Percentiles rank a stretch among this genome's conserved stretches.
Conservation (phyloP, 2,113 vertebrate species). For the Zosterops lateralis region DNA sequence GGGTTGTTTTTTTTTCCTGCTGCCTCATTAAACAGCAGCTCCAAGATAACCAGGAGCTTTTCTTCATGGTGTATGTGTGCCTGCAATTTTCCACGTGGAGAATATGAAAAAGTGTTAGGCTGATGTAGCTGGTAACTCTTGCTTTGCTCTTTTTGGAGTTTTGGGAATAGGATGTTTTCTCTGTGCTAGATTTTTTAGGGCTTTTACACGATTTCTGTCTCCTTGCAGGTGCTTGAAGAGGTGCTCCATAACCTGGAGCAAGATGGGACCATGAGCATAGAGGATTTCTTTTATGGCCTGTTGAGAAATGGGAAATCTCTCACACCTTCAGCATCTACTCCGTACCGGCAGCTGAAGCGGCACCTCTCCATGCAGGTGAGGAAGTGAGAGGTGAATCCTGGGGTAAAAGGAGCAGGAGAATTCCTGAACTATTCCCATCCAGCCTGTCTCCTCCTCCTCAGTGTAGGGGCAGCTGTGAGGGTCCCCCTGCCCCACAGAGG, state of each 20-base stretch:
- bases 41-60: not conserved
- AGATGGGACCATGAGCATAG: slow-evolving; percentile 81
- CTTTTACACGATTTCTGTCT: not conserved
- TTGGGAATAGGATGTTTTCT: not conserved
- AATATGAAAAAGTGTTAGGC: not conserved
- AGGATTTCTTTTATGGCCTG: slow-evolving; percentile 86
- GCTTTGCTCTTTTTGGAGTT: not conserved
- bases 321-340: slow-evolving; percentile 86
- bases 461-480: rapidly evolving
- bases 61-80: rapidly evolving
- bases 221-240: slow-evolving; percentile 78
- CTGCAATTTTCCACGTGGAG: rapidly evolving
- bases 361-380: slow-evolving; percentile 92
- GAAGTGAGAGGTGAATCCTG: not conserved
- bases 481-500: not conserved
- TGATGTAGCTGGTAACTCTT: not conserved
- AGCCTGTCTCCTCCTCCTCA: not conserved
- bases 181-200: not conserved
- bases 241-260: slow-evolving; percentile 75
- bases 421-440: not conserved
- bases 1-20: not conserved
- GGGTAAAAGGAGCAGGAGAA: not conserved
- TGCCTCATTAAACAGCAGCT: not conserved
- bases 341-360: slow-evolving; percentile 90
- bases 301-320: slow-evolving; percentile 80